Base-by-base conservation (phyloP, 2,797 vertebrate genomes). In the Clarias fuscus region DNA sequence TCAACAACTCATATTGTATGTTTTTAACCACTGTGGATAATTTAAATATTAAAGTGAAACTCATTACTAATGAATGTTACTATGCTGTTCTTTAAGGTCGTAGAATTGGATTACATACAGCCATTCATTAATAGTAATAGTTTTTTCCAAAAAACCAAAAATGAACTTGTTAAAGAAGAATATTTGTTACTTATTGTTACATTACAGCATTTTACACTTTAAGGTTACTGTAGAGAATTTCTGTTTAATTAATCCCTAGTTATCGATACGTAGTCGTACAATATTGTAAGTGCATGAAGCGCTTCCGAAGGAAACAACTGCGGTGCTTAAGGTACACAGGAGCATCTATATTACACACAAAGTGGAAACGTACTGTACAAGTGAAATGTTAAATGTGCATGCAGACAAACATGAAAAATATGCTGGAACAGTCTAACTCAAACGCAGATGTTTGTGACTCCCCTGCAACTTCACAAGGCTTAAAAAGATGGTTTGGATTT, bases 251-350 rank as follows among this genome's bases (percentile, higher is more conserved):
- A 8, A 43, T 8, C 7, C 43, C 8, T 8, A 43, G 43, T 43
- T 43, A 43, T 43, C 43, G 43, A 43, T 43, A 43, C 7, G 43
- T 43, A 43, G 7, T 43, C 7, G 43, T 43, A 43, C 43, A 7
- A 43, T 43, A 43, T 43, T 43, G 7, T 43, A 8, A 43, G 83
- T 87, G 91, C 93, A 95, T 86, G 94, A 95, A 81, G 86, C 89
- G 0, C 91, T 92, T 89, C 94, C 95, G 90, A 93, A 92, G 13
- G 94, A 94, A 8, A 93, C 92, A 75, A 94, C 90, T 86, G 91
- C 87, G 24, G 92, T 91, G 14, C 90, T 86, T 14, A 92, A 89
- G 0, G 92, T 90, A 90, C 92, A 95, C 91, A 27, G 88, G 64
- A 0, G 92, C 88, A 82, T 96, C 97, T 95, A 94, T 30, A 10